Evolutionary conservation across 2,797 vertebrate species (phyloP).

Genomic region (Rhinoraja longicauda): DNA sequence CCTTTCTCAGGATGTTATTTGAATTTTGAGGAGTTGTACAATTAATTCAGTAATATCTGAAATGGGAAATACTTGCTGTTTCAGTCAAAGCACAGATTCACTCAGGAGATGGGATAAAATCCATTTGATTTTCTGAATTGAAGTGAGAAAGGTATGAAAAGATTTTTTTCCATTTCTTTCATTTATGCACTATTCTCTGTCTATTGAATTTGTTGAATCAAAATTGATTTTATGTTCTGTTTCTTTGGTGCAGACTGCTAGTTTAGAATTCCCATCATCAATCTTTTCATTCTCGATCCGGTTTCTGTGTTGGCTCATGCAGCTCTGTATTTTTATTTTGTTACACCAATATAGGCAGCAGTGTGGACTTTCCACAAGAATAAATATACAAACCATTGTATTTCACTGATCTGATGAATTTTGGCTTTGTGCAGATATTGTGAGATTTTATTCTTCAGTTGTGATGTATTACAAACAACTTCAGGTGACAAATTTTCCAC

Average conservation of each 20-base stretch:
- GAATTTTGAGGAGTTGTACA: not conserved
- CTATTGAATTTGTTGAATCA: constrained; percentile 34
- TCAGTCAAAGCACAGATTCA: constrained; percentile 14
- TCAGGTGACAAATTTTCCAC: not conserved
- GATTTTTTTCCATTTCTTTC: not conserved
- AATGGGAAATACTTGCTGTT: not conserved
- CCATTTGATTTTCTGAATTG: constrained; percentile 26
- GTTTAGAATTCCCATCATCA: constrained; percentile 32
- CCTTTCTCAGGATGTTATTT: not conserved
- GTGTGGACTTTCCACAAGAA: not conserved
- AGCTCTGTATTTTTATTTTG: not conserved
- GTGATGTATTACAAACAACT: not conserved
- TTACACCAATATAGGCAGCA: not conserved
- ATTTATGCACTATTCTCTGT: constrained; percentile 26
- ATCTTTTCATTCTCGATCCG: not conserved
- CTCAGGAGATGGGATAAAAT: not conserved
- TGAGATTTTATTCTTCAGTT: not conserved
- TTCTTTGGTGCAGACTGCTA: constrained; percentile 24
- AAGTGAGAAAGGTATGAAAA: constrained; percentile 2
- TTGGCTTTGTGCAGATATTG: not conserved
- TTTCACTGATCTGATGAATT: not conserved
- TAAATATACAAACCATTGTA: not conserved
- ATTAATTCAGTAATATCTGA: not conserved
- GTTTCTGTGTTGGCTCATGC: not conserved
- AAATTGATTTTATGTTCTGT: constrained; percentile 34